Percentiles rank a stretch among this genome's conserved stretches.
Conservation (phyloP, 2,888 invertebrate species). For the Hirtodrosophila cameraria region DNA sequence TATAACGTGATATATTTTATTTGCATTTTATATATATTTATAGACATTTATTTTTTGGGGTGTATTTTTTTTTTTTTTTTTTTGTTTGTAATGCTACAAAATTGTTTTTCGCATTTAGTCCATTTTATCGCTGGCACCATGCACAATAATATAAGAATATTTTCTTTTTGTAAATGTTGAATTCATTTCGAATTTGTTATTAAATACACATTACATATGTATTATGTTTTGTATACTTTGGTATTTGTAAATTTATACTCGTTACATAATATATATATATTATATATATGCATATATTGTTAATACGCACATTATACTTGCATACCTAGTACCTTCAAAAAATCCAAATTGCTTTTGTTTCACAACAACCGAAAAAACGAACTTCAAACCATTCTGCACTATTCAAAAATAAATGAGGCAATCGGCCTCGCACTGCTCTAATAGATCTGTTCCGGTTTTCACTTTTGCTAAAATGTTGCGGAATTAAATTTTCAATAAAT, state of each 20-base stretch:
- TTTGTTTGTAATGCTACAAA: slow-evolving; percentile 46
- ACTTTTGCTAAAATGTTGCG: no score
- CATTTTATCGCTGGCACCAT: slow-evolving; percentile 21
- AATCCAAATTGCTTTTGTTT: slow-evolving; percentile 55
- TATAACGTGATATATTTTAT: slow-evolving; percentile 76
- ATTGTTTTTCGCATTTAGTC: slow-evolving; percentile 20
- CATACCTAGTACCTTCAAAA: slow-evolving; percentile 52
- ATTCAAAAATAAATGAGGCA: slow-evolving; percentile 11
- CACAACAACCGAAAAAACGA: slow-evolving; percentile 51
- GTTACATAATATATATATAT: slow-evolving; percentile 22
- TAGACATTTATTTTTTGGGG: slow-evolving; percentile 68
- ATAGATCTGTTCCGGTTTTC: no score
- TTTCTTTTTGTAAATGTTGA: slow-evolving; percentile 65
- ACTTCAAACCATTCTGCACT: slow-evolving; percentile 34
- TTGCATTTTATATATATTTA: slow-evolving; percentile 60
- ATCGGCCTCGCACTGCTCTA: slow-evolving; percentile 18
- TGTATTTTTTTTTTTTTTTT: slow-evolving; percentile 23
- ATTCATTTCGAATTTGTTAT: slow-evolving; percentile 29
- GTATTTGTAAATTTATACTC: slow-evolving; percentile 66
- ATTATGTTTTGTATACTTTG: slow-evolving; percentile 44
- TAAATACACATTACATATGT: slow-evolving; percentile 44
- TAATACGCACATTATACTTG: slow-evolving; percentile 14
- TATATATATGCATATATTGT: slow-evolving; percentile 32
- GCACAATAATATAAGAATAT: slow-evolving; percentile 62
- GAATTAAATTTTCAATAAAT: no score